phyloP scores from a whole-genome alignment of 2,888 invertebrate species.

The Eristalis arbustorum region DNA sequence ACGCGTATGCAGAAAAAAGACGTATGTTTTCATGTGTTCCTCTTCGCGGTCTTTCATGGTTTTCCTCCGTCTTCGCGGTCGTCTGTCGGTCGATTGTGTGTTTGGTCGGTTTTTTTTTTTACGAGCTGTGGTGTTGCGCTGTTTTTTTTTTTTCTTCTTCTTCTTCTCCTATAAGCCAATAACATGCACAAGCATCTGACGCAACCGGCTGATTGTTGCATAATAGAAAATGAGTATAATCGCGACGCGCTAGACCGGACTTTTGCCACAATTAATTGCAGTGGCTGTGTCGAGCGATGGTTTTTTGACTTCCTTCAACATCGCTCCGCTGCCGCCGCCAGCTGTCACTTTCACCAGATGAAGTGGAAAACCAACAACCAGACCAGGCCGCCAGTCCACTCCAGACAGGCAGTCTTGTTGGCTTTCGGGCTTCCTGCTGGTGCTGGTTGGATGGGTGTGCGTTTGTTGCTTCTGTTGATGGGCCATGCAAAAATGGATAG shows the following conservation, averaged over 20 bases:
- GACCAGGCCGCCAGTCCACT: not conserved
- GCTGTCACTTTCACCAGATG: slow-evolving; percentile 42
- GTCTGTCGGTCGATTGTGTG: not conserved
- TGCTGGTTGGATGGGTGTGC: not conserved
- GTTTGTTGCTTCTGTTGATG: not conserved
- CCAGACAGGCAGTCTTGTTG: not conserved
- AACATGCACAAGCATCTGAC: slow-evolving; percentile 24
- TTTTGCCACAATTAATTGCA: slow-evolving; percentile 67
- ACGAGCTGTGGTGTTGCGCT: slow-evolving; percentile 6
- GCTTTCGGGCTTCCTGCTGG: not conserved
- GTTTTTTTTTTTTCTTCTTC: not conserved
- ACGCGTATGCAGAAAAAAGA: slow-evolving; percentile 7
- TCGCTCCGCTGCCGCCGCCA: not conserved
- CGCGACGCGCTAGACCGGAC: slow-evolving; percentile 42
- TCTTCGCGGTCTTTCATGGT: slow-evolving; percentile 7
- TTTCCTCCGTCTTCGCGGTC: slow-evolving; percentile 6
- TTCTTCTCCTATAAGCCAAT: slow-evolving; percentile 2
- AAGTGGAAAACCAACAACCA: slow-evolving; percentile 23
- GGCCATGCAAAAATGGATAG: not conserved
- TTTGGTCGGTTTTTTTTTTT: slow-evolving; percentile 13
- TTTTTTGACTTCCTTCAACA: slow-evolving; percentile 45
- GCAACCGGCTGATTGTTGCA: slow-evolving; percentile 53
- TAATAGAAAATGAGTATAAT: slow-evolving; percentile 65
- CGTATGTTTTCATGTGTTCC: slow-evolving; percentile 3
- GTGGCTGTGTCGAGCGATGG: slow-evolving; percentile 31